These are phyloP conservation scores for Habroteleia sp. DNA, from an alignment of 2,888 invertebrate genomes.

Conservation along the genomic window DNA sequence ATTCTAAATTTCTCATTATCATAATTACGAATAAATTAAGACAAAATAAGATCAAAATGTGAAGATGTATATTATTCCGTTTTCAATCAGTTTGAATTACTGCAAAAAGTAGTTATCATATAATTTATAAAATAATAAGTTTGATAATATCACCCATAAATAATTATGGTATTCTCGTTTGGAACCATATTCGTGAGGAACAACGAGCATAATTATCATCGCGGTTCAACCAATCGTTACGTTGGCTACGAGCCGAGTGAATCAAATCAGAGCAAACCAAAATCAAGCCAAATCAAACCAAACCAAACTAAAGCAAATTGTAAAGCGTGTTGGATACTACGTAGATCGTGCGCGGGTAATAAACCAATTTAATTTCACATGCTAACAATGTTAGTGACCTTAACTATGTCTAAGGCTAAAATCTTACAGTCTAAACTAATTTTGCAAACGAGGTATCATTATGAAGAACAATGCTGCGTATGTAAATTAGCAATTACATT, in stretches of 20 bases:
- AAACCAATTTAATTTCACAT: conserved; percentile 52
- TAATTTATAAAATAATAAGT: too few species aligned
- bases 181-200: conserved; percentile 26
- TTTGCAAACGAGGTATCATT: background rate
- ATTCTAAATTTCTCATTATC: too few species aligned
- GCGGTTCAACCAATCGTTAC: conserved; percentile 63
- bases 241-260: conserved; percentile 64
- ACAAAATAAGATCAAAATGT: too few species aligned
- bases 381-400: conserved; percentile 40
- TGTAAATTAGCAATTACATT: too few species aligned
- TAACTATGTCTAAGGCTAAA: conserved; percentile 25
- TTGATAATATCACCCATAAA: conserved; percentile 10
- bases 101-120: too few species aligned
- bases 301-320: conserved; percentile 60
- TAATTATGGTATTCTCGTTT: conserved; percentile 17
- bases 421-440: conserved; percentile 7
- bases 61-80: too few species aligned
- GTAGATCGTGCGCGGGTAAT: conserved; percentile 44
- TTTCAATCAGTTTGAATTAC: too few species aligned
- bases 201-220: conserved; percentile 48
- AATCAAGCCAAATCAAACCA: conserved; percentile 73
- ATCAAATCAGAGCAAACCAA: conserved; percentile 73
- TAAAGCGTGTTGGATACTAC: conserved; percentile 33
- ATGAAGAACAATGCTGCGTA: too few species aligned
- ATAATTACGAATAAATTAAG: too few species aligned